A percentile compares a stretch with the other conserved stretches of the same genome.
Conservation (phyloP, 2,113 vertebrate genomes). For the Gobius niger region DNA sequence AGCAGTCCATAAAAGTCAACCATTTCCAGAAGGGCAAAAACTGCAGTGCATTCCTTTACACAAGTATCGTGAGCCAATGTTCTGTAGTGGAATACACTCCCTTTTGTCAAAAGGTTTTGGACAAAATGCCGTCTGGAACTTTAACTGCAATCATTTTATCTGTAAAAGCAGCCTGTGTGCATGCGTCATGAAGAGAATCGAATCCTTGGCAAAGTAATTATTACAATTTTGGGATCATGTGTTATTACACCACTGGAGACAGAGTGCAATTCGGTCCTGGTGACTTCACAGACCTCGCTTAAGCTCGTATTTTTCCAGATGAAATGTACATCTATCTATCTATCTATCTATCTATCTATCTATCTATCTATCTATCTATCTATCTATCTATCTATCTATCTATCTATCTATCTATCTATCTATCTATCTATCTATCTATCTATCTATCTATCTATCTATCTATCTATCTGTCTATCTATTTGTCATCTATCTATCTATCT, state of each 20-base stretch:
- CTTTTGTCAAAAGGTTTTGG: not conserved
- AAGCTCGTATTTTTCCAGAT: slow-evolving; percentile 41
- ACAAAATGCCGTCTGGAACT: not conserved
- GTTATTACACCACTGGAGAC: slow-evolving; percentile 13
- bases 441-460: too few species aligned
- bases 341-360: slow-evolving; percentile 16
- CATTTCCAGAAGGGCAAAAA: slow-evolving; percentile 4
- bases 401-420: too few species aligned
- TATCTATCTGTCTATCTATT: too few species aligned
- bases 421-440: too few species aligned
- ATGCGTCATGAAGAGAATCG: slow-evolving; percentile 5
- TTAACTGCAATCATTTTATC: not conserved
- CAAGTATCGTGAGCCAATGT: not conserved
- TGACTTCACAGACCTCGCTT: slow-evolving; percentile 42
- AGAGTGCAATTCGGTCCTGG: slow-evolving; percentile 21
- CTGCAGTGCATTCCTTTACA: not conserved
- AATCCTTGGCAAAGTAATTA: not conserved
- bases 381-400: too few species aligned
- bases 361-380: too few species aligned
- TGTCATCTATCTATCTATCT: too few species aligned
- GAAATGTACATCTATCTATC: slow-evolving; percentile 24
- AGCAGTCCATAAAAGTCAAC: not conserved
- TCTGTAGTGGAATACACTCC: not conserved
- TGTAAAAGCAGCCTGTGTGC: not conserved
- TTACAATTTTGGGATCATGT: slow-evolving; percentile 27